phyloP scores from a whole-genome alignment of 2,797 vertebrate genomes.

The Spizella passerina region DNA sequence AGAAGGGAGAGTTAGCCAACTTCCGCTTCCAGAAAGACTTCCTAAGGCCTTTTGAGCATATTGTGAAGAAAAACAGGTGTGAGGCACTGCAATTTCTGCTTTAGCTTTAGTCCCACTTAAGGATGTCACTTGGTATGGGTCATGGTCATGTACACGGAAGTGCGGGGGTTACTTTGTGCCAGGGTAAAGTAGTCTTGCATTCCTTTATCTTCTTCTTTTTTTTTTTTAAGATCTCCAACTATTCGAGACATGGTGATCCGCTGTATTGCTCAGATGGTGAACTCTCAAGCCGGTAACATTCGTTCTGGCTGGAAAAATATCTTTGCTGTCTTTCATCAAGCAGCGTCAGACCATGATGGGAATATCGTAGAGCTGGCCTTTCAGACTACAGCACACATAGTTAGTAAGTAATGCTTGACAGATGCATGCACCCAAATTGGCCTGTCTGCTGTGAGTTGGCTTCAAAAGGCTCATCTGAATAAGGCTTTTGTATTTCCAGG shows the following conservation, averaged over 20 bases:
- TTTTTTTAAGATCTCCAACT: slow-evolving; percentile 84
- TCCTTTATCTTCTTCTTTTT: background rate
- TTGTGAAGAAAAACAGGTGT: slow-evolving; percentile 97
- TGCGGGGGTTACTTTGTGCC: background rate
- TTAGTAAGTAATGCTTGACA: slow-evolving; percentile 83
- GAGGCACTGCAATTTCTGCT: background rate
- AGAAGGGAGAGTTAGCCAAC: slow-evolving; percentile 95
- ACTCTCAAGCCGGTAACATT: slow-evolving; percentile 92
- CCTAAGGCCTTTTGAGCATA: slow-evolving; percentile 94
- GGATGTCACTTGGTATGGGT: background rate
- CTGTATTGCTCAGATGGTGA: slow-evolving; percentile 96
- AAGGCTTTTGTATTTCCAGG: background rate
- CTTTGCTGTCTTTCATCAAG: slow-evolving; percentile 95
- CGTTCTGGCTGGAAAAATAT: slow-evolving; percentile 98
- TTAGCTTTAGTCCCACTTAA: background rate
- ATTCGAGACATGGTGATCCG: slow-evolving; percentile 97
- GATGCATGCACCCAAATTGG: background rate
- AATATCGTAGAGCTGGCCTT: slow-evolving; percentile 94
- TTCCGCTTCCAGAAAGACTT: slow-evolving; percentile 98
- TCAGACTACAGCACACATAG: slow-evolving; percentile 92
- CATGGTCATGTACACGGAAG: background rate
- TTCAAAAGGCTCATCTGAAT: background rate
- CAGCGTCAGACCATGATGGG: slow-evolving; percentile 91
- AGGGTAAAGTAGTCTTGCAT: background rate
- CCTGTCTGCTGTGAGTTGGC: background rate